These are phyloP conservation scores for Actenoides hombroni DNA, from an alignment of 2,113 vertebrate genomes.

Conservation along the genomic window DNA sequence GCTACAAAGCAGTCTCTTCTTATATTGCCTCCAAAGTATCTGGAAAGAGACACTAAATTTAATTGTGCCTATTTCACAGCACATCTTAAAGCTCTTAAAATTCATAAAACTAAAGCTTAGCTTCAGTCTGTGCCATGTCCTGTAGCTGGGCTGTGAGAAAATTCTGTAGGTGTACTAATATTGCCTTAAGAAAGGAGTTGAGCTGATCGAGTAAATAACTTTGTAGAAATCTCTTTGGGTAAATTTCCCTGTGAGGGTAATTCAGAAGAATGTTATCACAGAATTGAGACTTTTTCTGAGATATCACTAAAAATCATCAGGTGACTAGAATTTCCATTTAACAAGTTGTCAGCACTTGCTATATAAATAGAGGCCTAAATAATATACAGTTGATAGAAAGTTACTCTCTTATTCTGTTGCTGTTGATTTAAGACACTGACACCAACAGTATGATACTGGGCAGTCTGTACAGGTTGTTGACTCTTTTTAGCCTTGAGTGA, in stretches of 20 bases:
- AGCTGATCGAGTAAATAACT: background rate
- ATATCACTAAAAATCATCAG: background rate
- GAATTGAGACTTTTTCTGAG: background rate
- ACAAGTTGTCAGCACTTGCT: background rate
- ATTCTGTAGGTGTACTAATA: background rate
- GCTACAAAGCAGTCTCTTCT: background rate
- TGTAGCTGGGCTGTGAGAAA: background rate
- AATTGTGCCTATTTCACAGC: background rate
- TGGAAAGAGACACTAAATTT: background rate
- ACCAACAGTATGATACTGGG: background rate
- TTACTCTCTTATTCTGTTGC: background rate
- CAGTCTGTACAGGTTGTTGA: background rate
- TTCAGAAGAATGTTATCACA: background rate
- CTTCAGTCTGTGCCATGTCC: background rate
- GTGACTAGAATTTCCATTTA: background rate
- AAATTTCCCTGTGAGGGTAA: background rate
- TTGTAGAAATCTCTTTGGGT: background rate
- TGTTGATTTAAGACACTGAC: background rate
- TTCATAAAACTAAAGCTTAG: background rate
- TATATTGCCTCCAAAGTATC: background rate
- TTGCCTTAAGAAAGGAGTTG: background rate
- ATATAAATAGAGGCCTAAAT: background rate
- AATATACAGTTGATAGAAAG: background rate
- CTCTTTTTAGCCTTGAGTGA: background rate
- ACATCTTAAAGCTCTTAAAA: background rate